Conservation (phyloP, 1,140 invertebrate species). For the Drosophila auraria region DNA sequence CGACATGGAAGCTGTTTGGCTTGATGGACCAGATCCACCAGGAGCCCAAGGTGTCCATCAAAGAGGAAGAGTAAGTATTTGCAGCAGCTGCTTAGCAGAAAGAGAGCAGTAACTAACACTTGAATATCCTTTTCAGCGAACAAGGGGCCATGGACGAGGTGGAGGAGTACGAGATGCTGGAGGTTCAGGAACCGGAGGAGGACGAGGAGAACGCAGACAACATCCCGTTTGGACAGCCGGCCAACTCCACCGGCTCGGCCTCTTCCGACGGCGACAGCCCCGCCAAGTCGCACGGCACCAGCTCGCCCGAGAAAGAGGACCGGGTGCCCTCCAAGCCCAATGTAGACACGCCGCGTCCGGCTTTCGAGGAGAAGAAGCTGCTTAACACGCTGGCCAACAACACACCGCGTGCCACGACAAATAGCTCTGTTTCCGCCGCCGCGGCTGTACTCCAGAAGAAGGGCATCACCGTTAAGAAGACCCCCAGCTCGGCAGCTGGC, state of each 20-base stretch:
- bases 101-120: neutral
- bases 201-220: constrained; percentile 52
- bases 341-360: constrained; percentile 66
- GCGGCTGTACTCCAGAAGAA: constrained; percentile 79
- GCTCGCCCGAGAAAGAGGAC: constrained; percentile 75
- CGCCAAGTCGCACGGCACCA: constrained; percentile 69
- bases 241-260: constrained; percentile 62
- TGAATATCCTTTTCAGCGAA: constrained; percentile 34
- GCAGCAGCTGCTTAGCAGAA: neutral
- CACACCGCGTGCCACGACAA: constrained; percentile 33
- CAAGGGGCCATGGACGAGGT: constrained; percentile 70
- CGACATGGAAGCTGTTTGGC: constrained; percentile 76
- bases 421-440: constrained; percentile 55
- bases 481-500: constrained; percentile 26
- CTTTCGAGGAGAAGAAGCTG: constrained; percentile 76
- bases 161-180: constrained; percentile 81
- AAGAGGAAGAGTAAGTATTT: constrained; percentile 71
- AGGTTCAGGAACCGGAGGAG: constrained; percentile 77
- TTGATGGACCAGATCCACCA: constrained; percentile 81
- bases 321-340: constrained; percentile 56
- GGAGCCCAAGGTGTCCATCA: constrained; percentile 53
- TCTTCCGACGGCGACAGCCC: constrained; percentile 79
- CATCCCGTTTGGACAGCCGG: constrained; percentile 39
- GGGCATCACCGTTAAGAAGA: constrained; percentile 78
- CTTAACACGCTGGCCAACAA: constrained; percentile 75